Base-by-base conservation (phyloP, 2,888 invertebrate genomes). In the Phyllotreta striolata region DNA sequence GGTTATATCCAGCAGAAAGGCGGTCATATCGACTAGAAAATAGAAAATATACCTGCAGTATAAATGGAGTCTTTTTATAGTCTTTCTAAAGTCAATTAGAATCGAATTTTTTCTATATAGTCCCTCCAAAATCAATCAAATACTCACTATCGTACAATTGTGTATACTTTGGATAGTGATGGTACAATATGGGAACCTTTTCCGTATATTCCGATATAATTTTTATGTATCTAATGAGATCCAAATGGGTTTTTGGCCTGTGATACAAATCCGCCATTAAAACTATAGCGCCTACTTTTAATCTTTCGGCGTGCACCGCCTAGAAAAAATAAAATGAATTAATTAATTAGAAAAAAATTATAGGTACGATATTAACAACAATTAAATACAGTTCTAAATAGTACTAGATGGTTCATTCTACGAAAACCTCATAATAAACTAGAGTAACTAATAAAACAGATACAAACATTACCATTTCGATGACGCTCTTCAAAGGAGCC, bases 181-280 rank as follows among this genome's bases (percentile, higher is more conserved):
- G 95, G 77, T 94, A 93, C 14, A 93, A 83, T 55, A 95, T 85
- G 0, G 95, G 95, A 1, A 90, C 86, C 6, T 87, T 87, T 34
- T 72, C 71, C 40, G 73, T 74, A 56, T 69, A 70, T 54, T 73
- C 70, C 7, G 74, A 73, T n/a, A 95, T 87, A 52, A 85, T 77
- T 71, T 85, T 85, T 52, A 93, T 83, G 76, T 93, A 92, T 60
- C 84, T 82, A 0, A 89, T 88, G 55, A 93, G 81, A 46, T 90
- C 87, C 6, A 84, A 78, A 0, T 86, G 82, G 1, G 81, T 84
- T 9, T 81, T 80, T 0, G 92, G 92, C 75, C 88, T 91, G 80
- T 90, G 90, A 79, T 91, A 93, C 24, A 93, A 78, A 74, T 92
- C 92, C 0, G 93, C 91, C 14, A 93, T 81, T n/a, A 91, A 88